Evolutionary conservation across 2,888 invertebrate species (phyloP), one percentile per base, ranked within the genome.

Genomic region (Brachyptera putata): DNA sequence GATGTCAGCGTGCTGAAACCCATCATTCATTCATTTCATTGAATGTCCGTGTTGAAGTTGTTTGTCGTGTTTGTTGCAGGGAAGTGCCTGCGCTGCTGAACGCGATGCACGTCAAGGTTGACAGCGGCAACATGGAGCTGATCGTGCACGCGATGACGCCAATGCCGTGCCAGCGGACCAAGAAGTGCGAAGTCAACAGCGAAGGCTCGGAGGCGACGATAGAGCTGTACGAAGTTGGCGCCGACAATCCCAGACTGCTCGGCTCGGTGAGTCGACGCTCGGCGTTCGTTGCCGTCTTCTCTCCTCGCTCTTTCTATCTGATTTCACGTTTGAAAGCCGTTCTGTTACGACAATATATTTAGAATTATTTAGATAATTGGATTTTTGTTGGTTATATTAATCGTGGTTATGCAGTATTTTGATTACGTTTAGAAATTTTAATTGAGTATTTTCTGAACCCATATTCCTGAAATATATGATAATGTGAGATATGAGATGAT

Each of bases 81-180:
- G 53, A 53, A 22, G 53, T 53, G 1, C 53, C 53, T 3, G 53
- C 53, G 34, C 36, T 53, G 36, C 16, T 18, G 4, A 34, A 53
- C 37, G 34, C 53, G 18, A 18, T 53, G 16, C 34, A 34, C 36
- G 30, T 53, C 18, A 34, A 53, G 22, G 36, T 53, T 11, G 34
- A 22, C 11, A 22, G 21, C 21, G 36, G 16, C 7, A 16, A 16
- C 2, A 21, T 22, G 36, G 53, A 53, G 53, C 34, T 9, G 3
- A 9, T 53, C 3, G 36, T 21, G 9, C 36, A 18, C 34, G 53
- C 53, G 18, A 3, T 13, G 34, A 53, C 53, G 16, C 53, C 53
- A 18, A 53, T 53, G 34, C 53, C 53, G 53, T 53, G 53, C 53
- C 30, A 34, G 18, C 53, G 53, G 13, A 4, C 34, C 11, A 30